Evolutionary conservation across 1,140 invertebrate species (phyloP).

Genomic region (Subanguina moxae): DNA sequence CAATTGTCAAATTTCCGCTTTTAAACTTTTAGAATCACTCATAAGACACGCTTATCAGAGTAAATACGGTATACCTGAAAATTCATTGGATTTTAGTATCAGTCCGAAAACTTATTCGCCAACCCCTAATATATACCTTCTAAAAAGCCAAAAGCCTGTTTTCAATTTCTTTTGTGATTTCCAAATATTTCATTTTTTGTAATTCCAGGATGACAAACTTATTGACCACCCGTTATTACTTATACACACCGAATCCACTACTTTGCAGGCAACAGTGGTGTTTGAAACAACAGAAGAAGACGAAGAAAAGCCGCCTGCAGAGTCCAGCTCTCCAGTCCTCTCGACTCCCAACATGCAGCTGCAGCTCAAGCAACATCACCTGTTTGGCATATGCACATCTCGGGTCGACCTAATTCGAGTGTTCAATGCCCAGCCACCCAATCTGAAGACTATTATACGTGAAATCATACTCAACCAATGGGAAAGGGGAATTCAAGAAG

Average conservation of each 20-base stretch:
- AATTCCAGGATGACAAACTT: no score
- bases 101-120: no score
- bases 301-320: neutral
- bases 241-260: neutral
- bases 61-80: no score
- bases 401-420: neutral
- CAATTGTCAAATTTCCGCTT: no score
- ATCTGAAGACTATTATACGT: neutral
- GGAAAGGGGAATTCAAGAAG: constrained; percentile 8
- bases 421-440: neutral
- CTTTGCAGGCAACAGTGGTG: neutral
- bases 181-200: no score
- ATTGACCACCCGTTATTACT: no score
- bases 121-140: no score
- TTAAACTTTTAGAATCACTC: no score
- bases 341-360: neutral
- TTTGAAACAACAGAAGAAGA: neutral
- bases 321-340: neutral
- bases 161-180: no score
- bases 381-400: neutral
- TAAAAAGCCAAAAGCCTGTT: no score
- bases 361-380: constrained; percentile 1
- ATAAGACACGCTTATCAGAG: no score
- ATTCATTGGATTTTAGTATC: no score
- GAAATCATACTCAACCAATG: constrained; percentile 6